These are phyloP conservation scores for Philantomba maxwellii DNA, from an alignment of 2,113 vertebrate species.

Conservation along the genomic window DNA sequence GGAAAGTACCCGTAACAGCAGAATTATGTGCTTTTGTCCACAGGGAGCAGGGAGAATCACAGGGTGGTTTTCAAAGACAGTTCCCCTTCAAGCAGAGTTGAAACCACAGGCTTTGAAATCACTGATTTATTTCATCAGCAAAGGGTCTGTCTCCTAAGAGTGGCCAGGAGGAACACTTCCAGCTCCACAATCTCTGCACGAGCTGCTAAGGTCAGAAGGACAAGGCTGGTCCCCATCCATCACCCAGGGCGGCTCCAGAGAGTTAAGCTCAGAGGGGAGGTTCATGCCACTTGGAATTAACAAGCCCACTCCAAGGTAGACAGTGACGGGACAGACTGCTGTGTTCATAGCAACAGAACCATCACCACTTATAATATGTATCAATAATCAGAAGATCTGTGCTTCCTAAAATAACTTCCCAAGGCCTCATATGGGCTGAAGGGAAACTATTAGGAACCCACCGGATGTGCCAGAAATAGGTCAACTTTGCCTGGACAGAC, in stretches of 20 bases:
- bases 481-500: background rate
- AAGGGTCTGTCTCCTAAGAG: background rate
- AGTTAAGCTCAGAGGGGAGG: background rate
- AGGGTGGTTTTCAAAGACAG: slow-evolving; percentile 49
- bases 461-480: background rate
- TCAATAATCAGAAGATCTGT: background rate
- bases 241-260: background rate
- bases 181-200: background rate
- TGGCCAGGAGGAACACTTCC: background rate
- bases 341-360: background rate
- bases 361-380: background rate
- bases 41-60: slow-evolving; percentile 66
- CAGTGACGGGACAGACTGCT: background rate
- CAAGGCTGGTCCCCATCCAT: background rate
- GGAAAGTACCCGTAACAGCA: slow-evolving; percentile 82
- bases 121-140: background rate
- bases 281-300: slow-evolving; percentile 15
- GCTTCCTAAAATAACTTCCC: background rate
- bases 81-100: slow-evolving; percentile 55
- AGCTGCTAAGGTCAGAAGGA: background rate
- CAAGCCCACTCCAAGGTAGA: background rate
- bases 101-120: slow-evolving; percentile 49
- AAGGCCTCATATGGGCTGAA: background rate
- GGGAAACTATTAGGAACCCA: background rate
- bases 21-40: slow-evolving; percentile 84